Evolutionary conservation across 2,113 vertebrate genomes (phyloP).

Genomic region (Corythornis cristatus): DNA sequence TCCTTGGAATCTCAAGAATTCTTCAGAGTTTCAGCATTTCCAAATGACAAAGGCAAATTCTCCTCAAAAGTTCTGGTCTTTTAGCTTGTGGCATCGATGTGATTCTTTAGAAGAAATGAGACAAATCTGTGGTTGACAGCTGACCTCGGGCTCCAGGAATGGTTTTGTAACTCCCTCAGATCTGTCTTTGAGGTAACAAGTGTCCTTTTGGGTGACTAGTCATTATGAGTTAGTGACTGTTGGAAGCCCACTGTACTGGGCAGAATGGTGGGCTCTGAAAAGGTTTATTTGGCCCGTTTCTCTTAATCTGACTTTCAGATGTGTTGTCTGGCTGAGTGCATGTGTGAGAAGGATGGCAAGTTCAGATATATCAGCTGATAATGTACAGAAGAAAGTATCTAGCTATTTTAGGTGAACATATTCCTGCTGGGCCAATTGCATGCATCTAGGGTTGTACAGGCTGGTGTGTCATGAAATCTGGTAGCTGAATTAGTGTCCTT

Average conservation of each 20-base stretch:
- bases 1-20: neutral
- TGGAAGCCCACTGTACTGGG: neutral
- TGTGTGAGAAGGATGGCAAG: neutral
- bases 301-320: neutral
- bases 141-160: neutral
- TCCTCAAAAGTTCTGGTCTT: neutral
- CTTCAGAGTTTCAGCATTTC: neutral
- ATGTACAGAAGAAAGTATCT: neutral
- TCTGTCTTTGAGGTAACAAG: neutral
- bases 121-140: neutral
- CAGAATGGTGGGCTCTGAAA: neutral
- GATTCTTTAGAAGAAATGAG: neutral
- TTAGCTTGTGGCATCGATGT: neutral
- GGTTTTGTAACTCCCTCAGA: neutral
- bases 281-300: neutral
- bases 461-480: neutral
- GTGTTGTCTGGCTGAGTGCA: neutral
- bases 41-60: neutral
- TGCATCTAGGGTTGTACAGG: neutral
- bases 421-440: neutral
- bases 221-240: neutral
- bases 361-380: neutral
- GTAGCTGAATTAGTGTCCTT: slow-evolving; percentile 12
- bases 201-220: neutral
- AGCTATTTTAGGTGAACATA: neutral